Conservation (phyloP, 2,113 vertebrate species). For the Cynocephalus volans region DNA sequence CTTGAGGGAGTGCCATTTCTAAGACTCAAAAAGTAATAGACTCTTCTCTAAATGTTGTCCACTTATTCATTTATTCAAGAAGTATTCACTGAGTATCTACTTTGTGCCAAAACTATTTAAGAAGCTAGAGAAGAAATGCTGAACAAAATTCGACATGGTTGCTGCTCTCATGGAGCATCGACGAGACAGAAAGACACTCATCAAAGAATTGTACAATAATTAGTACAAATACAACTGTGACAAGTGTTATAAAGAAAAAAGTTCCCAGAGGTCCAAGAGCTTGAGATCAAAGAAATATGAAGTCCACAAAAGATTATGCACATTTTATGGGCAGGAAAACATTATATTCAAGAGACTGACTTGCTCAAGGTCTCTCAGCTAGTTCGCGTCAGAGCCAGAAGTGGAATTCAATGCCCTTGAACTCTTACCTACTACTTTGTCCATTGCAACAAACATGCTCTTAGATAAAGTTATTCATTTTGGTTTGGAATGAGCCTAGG, state of each 20-base stretch:
- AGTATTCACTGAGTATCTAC: not conserved
- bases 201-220: not conserved
- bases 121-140: not conserved
- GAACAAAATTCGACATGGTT: not conserved
- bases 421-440: not conserved
- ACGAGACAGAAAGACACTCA: not conserved
- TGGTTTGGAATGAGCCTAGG: constrained; percentile 1
- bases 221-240: not conserved
- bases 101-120: not conserved
- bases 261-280: not conserved
- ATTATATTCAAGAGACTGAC: not conserved
- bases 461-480: not conserved
- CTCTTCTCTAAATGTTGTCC: not conserved
- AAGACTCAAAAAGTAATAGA: not conserved
- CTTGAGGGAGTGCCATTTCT: not conserved
- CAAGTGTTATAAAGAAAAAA: not conserved
- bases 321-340: not conserved
- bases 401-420: not conserved
- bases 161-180: not conserved
- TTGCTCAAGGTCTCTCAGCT: not conserved
- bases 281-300: not conserved
- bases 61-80: not conserved
- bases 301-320: not conserved
- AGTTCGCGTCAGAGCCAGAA: not conserved
- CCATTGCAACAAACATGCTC: not conserved